Evolutionary conservation across 2,113 vertebrate genomes (phyloP).

Genomic region (Ibidorhyncha struthersii): DNA sequence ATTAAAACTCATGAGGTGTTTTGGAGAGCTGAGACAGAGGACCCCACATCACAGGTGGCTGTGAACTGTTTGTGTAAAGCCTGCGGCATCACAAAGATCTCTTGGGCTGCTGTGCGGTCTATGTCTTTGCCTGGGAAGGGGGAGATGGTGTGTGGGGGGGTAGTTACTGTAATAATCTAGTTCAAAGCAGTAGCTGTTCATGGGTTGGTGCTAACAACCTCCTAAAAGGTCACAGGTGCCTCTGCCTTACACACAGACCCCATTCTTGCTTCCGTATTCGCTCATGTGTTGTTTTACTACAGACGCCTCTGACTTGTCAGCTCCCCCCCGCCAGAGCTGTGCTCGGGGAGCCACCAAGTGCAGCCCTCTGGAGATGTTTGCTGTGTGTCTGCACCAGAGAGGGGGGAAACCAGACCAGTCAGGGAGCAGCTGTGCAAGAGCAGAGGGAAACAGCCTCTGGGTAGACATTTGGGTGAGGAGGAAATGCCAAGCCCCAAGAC

Average conservation of each 20-base stretch:
- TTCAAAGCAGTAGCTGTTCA: conserved; percentile 19
- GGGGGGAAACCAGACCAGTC: neutral
- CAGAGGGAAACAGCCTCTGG: neutral
- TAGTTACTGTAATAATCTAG: neutral
- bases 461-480: neutral
- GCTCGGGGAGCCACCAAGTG: rapidly evolving
- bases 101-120: rapidly evolving
- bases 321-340: too few relatives aligned
- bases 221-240: neutral
- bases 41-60: neutral
- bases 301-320: neutral
- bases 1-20: neutral
- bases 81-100: neutral
- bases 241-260: neutral
- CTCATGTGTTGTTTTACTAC: neutral
- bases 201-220: neutral
- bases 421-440: neutral
- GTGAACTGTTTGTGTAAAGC: neutral
- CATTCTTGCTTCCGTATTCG: rapidly evolving
- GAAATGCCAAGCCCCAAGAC: neutral
- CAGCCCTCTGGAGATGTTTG: neutral
- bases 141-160: neutral
- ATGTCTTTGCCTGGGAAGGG: neutral
- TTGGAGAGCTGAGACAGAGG: neutral
- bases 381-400: neutral